Evolutionary conservation across 2,113 vertebrate species (phyloP).

Genomic region (Mionectes macconnelli): DNA sequence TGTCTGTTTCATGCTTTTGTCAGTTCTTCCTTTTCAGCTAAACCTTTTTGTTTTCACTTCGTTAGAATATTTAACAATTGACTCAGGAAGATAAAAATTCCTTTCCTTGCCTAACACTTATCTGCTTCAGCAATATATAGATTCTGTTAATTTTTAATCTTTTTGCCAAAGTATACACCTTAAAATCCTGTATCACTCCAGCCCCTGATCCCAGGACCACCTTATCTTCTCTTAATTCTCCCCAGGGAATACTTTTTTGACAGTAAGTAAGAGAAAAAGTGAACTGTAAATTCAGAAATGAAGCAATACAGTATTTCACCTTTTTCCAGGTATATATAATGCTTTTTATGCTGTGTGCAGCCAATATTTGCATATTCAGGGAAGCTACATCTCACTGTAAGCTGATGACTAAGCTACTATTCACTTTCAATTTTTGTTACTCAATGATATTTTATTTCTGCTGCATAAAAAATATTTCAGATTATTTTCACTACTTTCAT

Average conservation of each 20-base stretch:
- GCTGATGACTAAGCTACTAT: not conserved
- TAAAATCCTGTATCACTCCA: not conserved
- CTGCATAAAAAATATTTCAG: not conserved
- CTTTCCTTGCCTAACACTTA: not conserved
- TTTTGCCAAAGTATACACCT: not conserved
- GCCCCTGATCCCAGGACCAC: accelerated
- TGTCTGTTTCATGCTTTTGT: not conserved
- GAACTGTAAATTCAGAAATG: not conserved
- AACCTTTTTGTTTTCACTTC: not conserved
- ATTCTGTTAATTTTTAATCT: not conserved
- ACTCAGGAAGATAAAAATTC: not conserved
- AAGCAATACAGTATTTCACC: not conserved
- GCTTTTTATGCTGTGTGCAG: not conserved
- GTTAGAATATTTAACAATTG: not conserved
- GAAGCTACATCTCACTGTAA: not conserved
- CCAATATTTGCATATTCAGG: not conserved
- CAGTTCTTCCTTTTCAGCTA: not conserved
- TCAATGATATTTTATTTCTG: not conserved
- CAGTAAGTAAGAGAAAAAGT: not conserved
- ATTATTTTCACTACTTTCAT: not conserved
- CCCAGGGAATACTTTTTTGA: not conserved
- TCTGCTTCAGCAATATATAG: not conserved
- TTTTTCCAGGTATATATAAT: not conserved
- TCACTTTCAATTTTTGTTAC: not conserved
- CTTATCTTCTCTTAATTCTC: not conserved